Evolutionary conservation across 2,888 invertebrate species (phyloP), one percentile per base, ranked within the genome.

Genomic region (Drosophila stalkeri): DNA sequence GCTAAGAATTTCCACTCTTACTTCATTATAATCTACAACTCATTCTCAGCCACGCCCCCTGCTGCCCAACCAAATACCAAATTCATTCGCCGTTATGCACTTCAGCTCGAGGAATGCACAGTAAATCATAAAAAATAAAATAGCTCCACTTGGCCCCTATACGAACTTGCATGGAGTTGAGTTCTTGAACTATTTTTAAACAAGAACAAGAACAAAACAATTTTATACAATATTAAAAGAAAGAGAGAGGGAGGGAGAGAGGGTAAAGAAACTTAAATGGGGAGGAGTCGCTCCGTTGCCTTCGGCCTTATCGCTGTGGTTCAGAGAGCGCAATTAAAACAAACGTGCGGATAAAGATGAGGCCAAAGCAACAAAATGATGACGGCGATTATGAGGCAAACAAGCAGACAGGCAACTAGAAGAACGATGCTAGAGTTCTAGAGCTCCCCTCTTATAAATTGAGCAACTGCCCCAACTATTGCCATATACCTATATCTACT

Each of bases 141-240:
- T 44, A 60, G 35, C 43, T 62, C 44, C 54, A 75, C 65, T 77
- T 57, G 47, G 72, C 33, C 31, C 44, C 64, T 43, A 56, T 20
- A 39, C 41, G 23, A 54, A 33, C 63, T 63, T 59, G 64, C 47
- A 60, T 57, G 64, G 55, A 47, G 68, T 46, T 8, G 46, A 46
- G 23, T 75, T 75, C 67, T 74, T 56, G 52, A 60, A 76, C 75
- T 76, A 76, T 76, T 79, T 77, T 64, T 68, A 76, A 68, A 62
- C 59, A 77, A 71, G 39, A 65, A 60, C 18, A 64, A 39, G 54
- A 44, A 27, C 27, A 27, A 27, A 6, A 27, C n/a, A 67, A 37
- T 33, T 49, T 59, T 47, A 62, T 47, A 61, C 14, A 37, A 23
- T 27, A 55, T 35, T 16, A 46, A 63, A 43, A 55, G 14, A 37